Percentiles rank a stretch among this genome's conserved stretches.
phyloP scores from a whole-genome alignment of 2,888 invertebrate species.

The Lymantria dispar region DNA sequence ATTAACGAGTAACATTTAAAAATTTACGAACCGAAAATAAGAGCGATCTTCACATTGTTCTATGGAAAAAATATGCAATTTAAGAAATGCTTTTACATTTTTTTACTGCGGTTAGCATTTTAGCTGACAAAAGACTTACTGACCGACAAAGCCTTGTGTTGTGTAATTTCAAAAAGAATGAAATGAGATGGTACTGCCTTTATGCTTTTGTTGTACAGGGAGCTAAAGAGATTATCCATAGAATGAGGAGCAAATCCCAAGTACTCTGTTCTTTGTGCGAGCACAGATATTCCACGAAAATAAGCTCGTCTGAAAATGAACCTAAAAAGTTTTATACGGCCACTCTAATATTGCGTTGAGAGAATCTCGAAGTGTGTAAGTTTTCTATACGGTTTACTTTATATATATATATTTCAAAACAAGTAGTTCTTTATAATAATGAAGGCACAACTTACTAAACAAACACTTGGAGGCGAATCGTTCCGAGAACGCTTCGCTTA shows the following conservation, averaged over 20 bases:
- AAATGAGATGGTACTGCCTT: neutral
- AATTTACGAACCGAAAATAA: no score
- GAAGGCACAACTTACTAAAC: no score
- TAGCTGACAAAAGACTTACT: neutral
- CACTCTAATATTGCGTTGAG: no score
- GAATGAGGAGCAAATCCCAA: neutral
- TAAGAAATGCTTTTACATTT: neutral
- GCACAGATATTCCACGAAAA: neutral
- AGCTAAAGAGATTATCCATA: neutral
- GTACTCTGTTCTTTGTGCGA: neutral
- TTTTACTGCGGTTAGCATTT: neutral
- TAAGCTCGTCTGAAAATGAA: neutral
- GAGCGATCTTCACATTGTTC: no score
- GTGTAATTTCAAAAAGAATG: neutral
- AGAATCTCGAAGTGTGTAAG: no score
- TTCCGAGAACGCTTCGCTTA: no score
- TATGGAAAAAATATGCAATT: neutral
- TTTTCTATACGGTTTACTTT: no score
- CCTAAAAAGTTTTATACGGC: no score
- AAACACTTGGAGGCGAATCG: no score
- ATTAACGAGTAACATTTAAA: no score
- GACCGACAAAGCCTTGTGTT: neutral
- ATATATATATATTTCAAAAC: no score
- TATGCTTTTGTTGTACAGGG: neutral
- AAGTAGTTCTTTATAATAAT: no score